These are phyloP conservation scores for Drosophila bocqueti DNA, from an alignment of 1,140 invertebrate species.

Conservation along the genomic window DNA sequence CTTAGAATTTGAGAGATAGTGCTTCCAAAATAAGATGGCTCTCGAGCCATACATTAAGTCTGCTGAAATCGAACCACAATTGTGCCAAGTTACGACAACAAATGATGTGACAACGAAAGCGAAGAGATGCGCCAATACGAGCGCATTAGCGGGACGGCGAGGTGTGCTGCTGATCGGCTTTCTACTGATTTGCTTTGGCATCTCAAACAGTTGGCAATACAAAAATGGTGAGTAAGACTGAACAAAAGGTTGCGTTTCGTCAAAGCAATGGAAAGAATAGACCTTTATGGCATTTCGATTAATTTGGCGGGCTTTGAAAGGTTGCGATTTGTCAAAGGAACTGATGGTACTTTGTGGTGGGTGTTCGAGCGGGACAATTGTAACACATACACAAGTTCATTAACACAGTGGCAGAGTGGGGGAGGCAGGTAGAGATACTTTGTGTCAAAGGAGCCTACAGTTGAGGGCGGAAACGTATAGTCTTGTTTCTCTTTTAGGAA, in stretches of 20 bases:
- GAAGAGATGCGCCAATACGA: constrained; percentile 37
- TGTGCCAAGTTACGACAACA: constrained; percentile 55
- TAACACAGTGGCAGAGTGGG: constrained; percentile 15
- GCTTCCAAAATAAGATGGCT: constrained; percentile 68
- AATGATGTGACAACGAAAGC: constrained; percentile 41
- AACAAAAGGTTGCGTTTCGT: constrained; percentile 13
- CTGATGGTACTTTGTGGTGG: constrained; percentile 12
- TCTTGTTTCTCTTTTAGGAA: neutral
- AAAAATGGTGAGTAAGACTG: constrained; percentile 65
- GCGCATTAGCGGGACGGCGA: constrained; percentile 7
- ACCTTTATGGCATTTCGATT: constrained; percentile 53
- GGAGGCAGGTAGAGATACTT: neutral
- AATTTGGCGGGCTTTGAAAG: constrained; percentile 24
- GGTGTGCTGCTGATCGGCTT: constrained; percentile 50
- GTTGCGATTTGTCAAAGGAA: constrained; percentile 22
- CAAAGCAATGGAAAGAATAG: constrained; percentile 26
- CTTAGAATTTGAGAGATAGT: constrained; percentile 44
- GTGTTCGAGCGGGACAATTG: constrained; percentile 2
- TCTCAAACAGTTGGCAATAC: constrained; percentile 64
- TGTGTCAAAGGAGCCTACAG: neutral
- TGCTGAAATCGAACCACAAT: constrained; percentile 64
- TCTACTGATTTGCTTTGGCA: constrained; percentile 59
- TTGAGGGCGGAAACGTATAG: neutral
- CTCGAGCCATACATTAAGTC: constrained; percentile 53
- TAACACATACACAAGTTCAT: constrained; percentile 42